A percentile compares a stretch with the other conserved stretches of the same genome.
phyloP scores from a whole-genome alignment of 2,888 invertebrate genomes.

The Lathronympha strigana region DNA sequence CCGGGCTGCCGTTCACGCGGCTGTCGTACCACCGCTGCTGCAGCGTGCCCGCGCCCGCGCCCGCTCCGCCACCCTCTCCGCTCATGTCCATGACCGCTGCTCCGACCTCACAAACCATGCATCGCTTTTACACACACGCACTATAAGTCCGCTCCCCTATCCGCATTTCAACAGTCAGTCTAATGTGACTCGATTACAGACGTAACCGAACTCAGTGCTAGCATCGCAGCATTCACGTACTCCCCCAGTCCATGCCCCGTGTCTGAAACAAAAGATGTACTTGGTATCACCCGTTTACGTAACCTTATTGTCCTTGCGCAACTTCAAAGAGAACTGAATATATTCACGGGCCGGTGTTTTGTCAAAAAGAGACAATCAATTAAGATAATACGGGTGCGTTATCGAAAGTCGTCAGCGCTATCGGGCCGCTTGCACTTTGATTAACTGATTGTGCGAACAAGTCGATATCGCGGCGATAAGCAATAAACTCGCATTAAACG shows the following conservation, averaged over 20 bases:
- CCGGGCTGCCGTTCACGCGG: constrained; percentile 82
- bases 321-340: constrained; percentile 61
- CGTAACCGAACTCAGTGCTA: constrained; percentile 58
- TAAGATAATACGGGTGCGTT: constrained; percentile 77
- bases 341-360: constrained; percentile 64
- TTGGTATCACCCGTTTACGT: constrained; percentile 36
- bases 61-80: constrained; percentile 75
- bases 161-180: constrained; percentile 71
- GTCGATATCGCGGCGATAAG: constrained; percentile 76
- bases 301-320: constrained; percentile 45
- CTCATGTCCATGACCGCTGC: constrained; percentile 81
- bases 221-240: constrained; percentile 50
- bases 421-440: constrained; percentile 81
- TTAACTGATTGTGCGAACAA: constrained; percentile 76
- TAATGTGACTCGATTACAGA: constrained; percentile 52
- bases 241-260: constrained; percentile 61
- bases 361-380: constrained; percentile 79
- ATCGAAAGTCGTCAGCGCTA: constrained; percentile 75
- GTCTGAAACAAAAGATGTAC: constrained; percentile 62
- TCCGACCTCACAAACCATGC: constrained; percentile 82
- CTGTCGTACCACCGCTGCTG: constrained; percentile 84
- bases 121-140: constrained; percentile 80
- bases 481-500: constrained; percentile 76
- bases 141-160: constrained; percentile 76
- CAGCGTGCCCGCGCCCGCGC: constrained; percentile 72